Conservation (phyloP, 2,797 vertebrate species). For the Gymnothorax javanicus region DNA sequence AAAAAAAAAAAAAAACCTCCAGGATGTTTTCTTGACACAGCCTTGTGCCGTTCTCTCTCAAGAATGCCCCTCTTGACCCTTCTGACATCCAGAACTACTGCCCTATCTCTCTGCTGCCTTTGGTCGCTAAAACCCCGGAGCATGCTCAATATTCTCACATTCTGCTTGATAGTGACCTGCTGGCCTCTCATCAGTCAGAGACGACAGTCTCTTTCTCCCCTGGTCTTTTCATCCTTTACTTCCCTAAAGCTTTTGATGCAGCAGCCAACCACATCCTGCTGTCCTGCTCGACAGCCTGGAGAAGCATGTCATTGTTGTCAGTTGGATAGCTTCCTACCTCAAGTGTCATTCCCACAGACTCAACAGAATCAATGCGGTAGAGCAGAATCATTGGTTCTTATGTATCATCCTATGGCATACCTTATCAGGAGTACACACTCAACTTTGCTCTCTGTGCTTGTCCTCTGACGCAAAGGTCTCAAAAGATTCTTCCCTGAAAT, state of each 20-base stretch:
- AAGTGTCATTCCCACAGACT: background rate
- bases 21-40: background rate
- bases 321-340: background rate
- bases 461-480: too few species aligned
- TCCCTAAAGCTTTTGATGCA: background rate
- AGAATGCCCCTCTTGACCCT: background rate
- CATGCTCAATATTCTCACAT: background rate
- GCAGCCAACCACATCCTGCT: background rate
- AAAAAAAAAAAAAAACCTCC: background rate
- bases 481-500: too few species aligned
- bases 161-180: constrained; percentile 7
- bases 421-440: too few species aligned
- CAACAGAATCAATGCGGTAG: background rate
- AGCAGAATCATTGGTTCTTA: background rate
- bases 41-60: background rate
- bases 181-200: background rate
- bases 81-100: background rate
- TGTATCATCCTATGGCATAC: background rate
- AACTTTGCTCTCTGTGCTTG: too few species aligned
- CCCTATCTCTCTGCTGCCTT: background rate
- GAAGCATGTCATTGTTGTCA: background rate
- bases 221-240: background rate
- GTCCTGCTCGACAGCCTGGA: background rate
- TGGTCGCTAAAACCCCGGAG: background rate
- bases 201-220: background rate